These are phyloP conservation scores for Himalopsyche kuldschensis DNA, from an alignment of 2,888 invertebrate genomes.

Conservation along the genomic window DNA sequence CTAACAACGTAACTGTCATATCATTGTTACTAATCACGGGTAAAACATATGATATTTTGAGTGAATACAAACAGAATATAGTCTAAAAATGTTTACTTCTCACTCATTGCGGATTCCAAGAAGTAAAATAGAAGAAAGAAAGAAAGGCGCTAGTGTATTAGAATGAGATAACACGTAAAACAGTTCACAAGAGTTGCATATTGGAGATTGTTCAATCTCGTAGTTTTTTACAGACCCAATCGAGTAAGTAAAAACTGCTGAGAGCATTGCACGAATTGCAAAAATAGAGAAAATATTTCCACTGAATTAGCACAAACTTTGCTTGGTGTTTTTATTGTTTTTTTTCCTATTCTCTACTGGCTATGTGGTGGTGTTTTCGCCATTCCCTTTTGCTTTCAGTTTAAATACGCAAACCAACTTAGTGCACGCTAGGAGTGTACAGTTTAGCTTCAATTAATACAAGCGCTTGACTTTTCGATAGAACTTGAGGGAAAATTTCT, in stretches of 20 bases:
- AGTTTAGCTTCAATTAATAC: background rate
- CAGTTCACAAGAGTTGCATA: background rate
- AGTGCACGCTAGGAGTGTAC: background rate
- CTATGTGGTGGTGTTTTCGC: background rate
- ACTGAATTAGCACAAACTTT: background rate
- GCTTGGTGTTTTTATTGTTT: background rate
- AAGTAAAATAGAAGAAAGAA: background rate
- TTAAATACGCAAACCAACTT: background rate
- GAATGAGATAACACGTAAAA: background rate
- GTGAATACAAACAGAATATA: background rate
- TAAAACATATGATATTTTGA: background rate
- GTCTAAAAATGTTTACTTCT: background rate
- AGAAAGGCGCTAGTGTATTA: background rate
- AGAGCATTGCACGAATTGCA: background rate
- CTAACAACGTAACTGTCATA: background rate
- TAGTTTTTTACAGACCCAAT: background rate
- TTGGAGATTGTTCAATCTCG: background rate
- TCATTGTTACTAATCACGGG: background rate
- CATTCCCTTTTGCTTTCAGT: background rate
- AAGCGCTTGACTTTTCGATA: background rate
- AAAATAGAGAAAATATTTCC: background rate
- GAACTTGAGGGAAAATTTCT: background rate
- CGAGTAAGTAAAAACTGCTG: background rate
- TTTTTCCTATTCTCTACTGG: background rate
- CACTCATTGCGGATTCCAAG: background rate